Conservation (phyloP, 2,797 vertebrate genomes). For the Peromyscus melanophrys region DNA sequence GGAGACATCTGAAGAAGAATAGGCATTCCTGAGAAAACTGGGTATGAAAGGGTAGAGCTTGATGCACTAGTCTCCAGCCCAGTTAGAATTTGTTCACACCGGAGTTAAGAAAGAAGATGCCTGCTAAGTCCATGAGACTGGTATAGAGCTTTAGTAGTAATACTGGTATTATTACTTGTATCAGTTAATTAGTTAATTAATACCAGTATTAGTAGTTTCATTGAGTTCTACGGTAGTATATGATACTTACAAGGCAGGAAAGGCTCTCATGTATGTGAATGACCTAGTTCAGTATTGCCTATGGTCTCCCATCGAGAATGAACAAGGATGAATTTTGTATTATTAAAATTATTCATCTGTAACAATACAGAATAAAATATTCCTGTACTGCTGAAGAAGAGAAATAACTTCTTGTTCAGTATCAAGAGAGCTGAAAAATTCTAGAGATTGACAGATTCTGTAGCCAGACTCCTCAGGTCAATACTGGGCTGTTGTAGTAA, state of each 20-base stretch:
- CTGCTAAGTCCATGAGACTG: neutral
- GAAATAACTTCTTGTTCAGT: neutral
- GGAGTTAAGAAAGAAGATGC: neutral
- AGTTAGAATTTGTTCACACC: neutral
- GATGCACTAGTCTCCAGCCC: neutral
- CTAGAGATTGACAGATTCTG: neutral
- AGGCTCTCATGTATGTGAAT: neutral
- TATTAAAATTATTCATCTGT: neutral
- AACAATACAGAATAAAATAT: constrained; percentile 19
- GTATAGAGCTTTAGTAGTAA: neutral
- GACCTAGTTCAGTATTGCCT: neutral
- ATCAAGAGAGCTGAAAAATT: neutral
- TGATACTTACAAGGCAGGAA: neutral
- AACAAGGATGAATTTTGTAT: neutral
- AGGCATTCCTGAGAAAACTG: neutral
- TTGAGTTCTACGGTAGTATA: neutral
- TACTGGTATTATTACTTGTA: neutral
- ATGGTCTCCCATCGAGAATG: neutral
- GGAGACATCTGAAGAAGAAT: neutral
- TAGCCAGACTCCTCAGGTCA: neutral
- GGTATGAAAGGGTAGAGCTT: neutral
- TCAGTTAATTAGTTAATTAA: neutral
- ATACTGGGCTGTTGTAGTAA: neutral
- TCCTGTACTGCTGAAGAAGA: neutral
- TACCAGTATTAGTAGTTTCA: neutral